phyloP scores from a whole-genome alignment of 2,797 vertebrate genomes.

The Macroramphosus scolopax region DNA sequence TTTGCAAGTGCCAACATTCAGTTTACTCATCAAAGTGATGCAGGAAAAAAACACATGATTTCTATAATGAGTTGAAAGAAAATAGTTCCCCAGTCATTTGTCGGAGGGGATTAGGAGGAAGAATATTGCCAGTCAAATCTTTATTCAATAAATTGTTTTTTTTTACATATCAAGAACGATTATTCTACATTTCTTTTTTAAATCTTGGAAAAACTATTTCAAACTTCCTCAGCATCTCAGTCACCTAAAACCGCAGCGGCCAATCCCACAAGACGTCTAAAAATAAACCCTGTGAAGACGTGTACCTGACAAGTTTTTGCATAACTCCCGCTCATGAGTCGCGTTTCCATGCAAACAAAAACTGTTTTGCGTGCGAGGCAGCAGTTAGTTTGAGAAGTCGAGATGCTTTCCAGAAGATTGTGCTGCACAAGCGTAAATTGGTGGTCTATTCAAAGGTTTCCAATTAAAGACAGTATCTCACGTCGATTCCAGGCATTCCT shows the following conservation, averaged over 20 bases:
- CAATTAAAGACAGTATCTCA: slow-evolving; percentile 51
- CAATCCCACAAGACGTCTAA: slow-evolving; percentile 52
- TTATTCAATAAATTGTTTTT: no score
- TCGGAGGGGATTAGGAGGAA: no score
- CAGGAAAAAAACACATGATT: slow-evolving; percentile 32
- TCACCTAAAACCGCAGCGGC: slow-evolving; percentile 58
- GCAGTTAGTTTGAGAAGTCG: slow-evolving; percentile 45
- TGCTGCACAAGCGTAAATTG: slow-evolving; percentile 17
- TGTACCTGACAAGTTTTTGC: slow-evolving; percentile 37
- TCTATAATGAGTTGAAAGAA: slow-evolving; percentile 58
- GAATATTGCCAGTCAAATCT: no score
- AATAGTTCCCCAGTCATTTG: no score
- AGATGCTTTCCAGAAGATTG: slow-evolving; percentile 52
- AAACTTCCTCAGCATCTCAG: slow-evolving; percentile 37
- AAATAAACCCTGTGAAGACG: slow-evolving; percentile 52
- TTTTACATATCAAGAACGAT: no score
- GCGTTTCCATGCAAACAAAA: slow-evolving; percentile 35
- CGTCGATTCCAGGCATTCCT: slow-evolving; percentile 57
- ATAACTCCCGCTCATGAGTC: slow-evolving; percentile 16
- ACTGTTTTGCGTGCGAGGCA: slow-evolving; percentile 47
- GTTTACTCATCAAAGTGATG: slow-evolving; percentile 38
- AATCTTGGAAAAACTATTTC: slow-evolving; percentile 19
- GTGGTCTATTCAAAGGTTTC: slow-evolving; percentile 23
- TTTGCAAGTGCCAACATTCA: slow-evolving; percentile 21
- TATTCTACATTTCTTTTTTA: no score